phyloP scores from a whole-genome alignment of 1,140 invertebrate species.

The Parasteatoda tepidariorum region DNA sequence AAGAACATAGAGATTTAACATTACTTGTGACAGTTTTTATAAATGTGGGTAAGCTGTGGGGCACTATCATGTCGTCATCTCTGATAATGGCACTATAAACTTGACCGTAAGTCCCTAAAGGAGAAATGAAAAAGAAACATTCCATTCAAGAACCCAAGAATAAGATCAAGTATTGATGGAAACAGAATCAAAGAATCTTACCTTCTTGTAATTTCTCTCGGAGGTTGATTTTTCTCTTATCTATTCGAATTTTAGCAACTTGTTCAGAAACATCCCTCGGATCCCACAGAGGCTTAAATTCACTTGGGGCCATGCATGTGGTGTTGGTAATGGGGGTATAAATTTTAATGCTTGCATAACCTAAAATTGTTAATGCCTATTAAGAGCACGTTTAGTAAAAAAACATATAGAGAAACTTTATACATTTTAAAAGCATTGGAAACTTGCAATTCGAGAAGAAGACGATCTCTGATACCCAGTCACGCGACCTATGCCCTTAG shows the following conservation, averaged over 20 bases:
- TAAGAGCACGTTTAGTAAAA: too few species aligned
- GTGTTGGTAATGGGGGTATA: constrained; percentile 52
- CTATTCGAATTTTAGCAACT: constrained; percentile 81
- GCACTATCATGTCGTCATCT: constrained; percentile 74
- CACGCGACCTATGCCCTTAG: too few species aligned
- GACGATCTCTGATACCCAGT: too few species aligned
- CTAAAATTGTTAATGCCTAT: too few species aligned
- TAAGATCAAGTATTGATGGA: background rate
- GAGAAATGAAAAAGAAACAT: background rate
- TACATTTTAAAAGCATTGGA: too few species aligned
- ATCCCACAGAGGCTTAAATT: constrained; percentile 23
- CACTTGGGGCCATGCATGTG: constrained; percentile 37
- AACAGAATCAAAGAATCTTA: constrained; percentile 54
- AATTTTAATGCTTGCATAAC: constrained; percentile 62
- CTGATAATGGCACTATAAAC: constrained; percentile 89
- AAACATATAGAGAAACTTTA: too few species aligned
- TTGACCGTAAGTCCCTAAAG: constrained; percentile 89
- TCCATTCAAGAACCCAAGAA: background rate
- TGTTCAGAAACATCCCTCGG: constrained; percentile 72
- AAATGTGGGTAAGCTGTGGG: constrained; percentile 82
- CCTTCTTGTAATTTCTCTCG: constrained; percentile 69
- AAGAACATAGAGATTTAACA: too few species aligned
- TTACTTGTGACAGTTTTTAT: constrained; percentile 88
- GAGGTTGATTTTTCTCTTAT: constrained; percentile 72
- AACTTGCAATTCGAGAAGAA: too few species aligned